These are phyloP conservation scores for Eretmodus cyanostictus DNA, from an alignment of 2,113 vertebrate genomes.

Conservation along the genomic window DNA sequence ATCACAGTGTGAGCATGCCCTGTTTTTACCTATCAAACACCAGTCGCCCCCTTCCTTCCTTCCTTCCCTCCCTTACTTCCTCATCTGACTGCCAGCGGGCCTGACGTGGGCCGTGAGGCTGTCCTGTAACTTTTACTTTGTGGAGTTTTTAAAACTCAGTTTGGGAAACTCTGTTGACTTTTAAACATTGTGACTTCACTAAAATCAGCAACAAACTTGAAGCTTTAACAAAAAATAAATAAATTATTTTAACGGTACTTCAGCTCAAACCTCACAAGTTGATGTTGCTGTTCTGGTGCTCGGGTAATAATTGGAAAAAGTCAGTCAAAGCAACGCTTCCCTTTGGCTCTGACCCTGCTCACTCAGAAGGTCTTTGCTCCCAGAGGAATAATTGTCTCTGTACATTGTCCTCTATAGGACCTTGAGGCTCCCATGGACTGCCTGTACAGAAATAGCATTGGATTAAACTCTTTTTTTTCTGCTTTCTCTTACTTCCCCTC, in stretches of 20 bases:
- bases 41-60: background rate
- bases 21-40: conserved; percentile 42
- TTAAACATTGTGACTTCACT: background rate
- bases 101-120: background rate
- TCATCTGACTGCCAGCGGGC: background rate
- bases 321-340: background rate
- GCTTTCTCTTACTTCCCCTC: background rate
- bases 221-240: background rate
- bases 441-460: background rate
- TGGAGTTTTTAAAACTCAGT: background rate
- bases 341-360: background rate
- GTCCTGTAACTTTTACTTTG: background rate
- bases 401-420: background rate
- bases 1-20: conserved; percentile 72
- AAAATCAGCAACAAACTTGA: background rate
- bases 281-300: background rate
- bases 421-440: background rate
- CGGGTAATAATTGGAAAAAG: background rate
- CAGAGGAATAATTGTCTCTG: background rate
- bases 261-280: background rate
- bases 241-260: background rate
- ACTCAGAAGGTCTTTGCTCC: background rate
- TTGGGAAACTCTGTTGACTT: background rate
- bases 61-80: background rate
- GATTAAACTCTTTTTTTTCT: background rate